Conservation (phyloP, 2,888 invertebrate species). For the Parnassius orleans region DNA sequence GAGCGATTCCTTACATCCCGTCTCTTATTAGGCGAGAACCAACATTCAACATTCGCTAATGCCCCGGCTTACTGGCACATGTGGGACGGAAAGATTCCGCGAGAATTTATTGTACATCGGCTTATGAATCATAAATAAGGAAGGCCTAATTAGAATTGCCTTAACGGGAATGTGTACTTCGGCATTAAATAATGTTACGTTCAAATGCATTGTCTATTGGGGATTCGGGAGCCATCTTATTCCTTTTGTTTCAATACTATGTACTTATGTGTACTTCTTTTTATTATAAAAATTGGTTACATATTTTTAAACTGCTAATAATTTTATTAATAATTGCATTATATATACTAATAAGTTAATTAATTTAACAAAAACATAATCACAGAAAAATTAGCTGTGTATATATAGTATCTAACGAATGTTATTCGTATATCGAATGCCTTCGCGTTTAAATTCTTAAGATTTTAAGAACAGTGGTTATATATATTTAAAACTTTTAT, state of each 20-base stretch:
- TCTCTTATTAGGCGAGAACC: conserved; percentile 77
- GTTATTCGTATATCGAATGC: too few relatives aligned
- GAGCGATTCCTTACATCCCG: conserved; percentile 80
- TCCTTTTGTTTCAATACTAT: not conserved
- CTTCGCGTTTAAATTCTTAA: too few relatives aligned
- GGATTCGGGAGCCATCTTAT: not conserved
- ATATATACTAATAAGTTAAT: too few relatives aligned
- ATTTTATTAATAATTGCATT: too few relatives aligned
- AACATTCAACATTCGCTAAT: conserved; percentile 79
- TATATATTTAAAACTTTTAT: too few relatives aligned
- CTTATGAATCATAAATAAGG: conserved; percentile 81
- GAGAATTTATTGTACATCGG: conserved; percentile 78
- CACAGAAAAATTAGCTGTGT: too few relatives aligned
- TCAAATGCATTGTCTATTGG: conserved; percentile 8
- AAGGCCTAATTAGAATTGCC: conserved; percentile 75
- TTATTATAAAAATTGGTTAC: too few relatives aligned
- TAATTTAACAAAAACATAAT: too few relatives aligned
- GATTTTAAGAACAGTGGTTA: too few relatives aligned
- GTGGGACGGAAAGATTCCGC: conserved; percentile 76
- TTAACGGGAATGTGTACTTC: conserved; percentile 33
- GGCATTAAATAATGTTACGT: conserved; percentile 19
- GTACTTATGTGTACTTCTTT: too few relatives aligned
- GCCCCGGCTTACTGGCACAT: conserved; percentile 76
- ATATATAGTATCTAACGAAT: too few relatives aligned
- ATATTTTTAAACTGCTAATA: too few relatives aligned